Base-by-base conservation (phyloP, 2,888 invertebrate genomes). In the Andrena trimmerana region DNA sequence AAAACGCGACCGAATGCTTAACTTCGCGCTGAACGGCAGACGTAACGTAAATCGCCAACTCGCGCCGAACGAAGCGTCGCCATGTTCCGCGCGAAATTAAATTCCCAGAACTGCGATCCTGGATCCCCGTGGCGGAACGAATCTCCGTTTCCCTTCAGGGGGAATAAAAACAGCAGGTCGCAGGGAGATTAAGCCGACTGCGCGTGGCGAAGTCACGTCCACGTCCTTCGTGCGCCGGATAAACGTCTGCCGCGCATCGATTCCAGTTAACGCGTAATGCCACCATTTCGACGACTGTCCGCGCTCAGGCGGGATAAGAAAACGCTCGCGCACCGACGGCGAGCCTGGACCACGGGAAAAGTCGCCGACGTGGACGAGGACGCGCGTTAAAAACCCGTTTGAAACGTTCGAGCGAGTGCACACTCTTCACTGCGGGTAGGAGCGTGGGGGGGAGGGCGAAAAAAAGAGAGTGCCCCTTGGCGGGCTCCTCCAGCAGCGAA, bases 371-470 rank as follows among this genome's bases (percentile, higher is more conserved):
- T 27, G 57, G 24, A 10, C 42, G 48, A 8, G 69, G 50, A 16
- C 24, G 27, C 67, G 72, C 74, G 73, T 79, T 86, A 71, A 82
- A 77, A 85, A 84, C 71, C 63, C 80, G 81, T 77, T 84, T 78
- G 57, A 65, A 78, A 83, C 71, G 69, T 54, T 78, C 70, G 29
- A 59, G 77, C 63, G 76, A 65, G 74, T 62, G 76, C 67, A 42
- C 48, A 29, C 63, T 62, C 24, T 60, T 50, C 71, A 70, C 54
- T 60, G 65, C 42, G 36, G 74, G 63, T 54, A 24, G 6, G 33
- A 24, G 42, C 48, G 20, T 13, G 52, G 8, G 42, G 57, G 42
- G 29, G 16, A 16, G 29, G 57, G 67, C 57, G 29, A 77, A 59
- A 36, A 54, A 59, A 59, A 54, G 78, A 62, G 67, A 67, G 69